A percentile compares a stretch with the other conserved stretches of the same genome.
Evolutionary conservation across 2,888 invertebrate species (phyloP).

Genomic region (Sicus ferrugineus): DNA sequence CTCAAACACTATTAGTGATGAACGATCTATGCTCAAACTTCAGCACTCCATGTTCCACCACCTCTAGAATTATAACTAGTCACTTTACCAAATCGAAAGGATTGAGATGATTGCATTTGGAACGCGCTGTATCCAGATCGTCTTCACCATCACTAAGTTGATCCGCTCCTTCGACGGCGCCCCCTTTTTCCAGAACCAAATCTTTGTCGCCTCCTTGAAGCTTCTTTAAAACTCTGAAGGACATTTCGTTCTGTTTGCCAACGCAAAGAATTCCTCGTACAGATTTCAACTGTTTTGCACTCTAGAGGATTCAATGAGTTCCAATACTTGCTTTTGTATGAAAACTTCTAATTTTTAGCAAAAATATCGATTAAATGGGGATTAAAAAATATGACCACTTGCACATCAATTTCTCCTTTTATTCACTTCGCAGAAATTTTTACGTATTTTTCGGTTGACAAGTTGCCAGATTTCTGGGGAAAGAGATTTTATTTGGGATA

Average conservation of each 20-base stretch:
- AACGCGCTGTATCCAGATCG: slow-evolving; percentile 67
- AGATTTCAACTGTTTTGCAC: not conserved
- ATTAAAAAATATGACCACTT: not conserved
- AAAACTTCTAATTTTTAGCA: not conserved
- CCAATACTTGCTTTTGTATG: not conserved
- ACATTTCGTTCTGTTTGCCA: slow-evolving; percentile 65
- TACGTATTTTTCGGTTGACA: no score
- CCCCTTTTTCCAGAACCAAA: slow-evolving; percentile 51
- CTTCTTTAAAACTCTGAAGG: slow-evolving; percentile 73
- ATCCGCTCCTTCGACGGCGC: slow-evolving; percentile 61
- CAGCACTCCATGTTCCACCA: not conserved
- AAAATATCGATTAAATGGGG: not conserved
- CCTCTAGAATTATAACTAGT: slow-evolving; percentile 15
- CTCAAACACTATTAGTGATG: no score
- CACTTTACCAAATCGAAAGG: slow-evolving; percentile 75
- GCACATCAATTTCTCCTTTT: not conserved
- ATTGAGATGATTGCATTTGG: slow-evolving; percentile 71
- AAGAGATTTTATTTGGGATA: no score
- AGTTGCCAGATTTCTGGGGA: no score
- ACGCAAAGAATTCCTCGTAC: not conserved
- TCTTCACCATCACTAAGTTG: slow-evolving; percentile 62
- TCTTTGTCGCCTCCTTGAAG: slow-evolving; percentile 69
- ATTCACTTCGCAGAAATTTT: not conserved
- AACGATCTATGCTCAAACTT: not conserved
- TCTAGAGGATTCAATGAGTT: not conserved